Evolutionary conservation across 2,888 invertebrate species (phyloP), one percentile per base, ranked within the genome.

Genomic region (Macrosoma leucophasiata): DNA sequence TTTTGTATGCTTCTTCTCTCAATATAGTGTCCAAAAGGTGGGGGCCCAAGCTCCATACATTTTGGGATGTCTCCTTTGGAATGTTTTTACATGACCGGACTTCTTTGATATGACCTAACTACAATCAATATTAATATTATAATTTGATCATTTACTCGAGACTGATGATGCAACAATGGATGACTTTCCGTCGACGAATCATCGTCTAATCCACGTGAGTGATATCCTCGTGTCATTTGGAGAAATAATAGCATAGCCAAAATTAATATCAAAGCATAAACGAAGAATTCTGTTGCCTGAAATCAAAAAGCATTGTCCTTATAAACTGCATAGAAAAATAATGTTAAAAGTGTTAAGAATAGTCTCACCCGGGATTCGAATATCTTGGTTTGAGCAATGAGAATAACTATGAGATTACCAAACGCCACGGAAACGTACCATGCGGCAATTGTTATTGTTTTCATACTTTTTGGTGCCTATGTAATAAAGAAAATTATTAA

Each of bases 401-500:
- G 76, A 36, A 93, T 90, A 1, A 94, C 93, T 35, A 94, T 87
- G 13, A 93, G 73, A 63, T 95, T 94, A 2, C 95, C 95, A 38
- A 92, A 84, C 1, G 94, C 92, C 2, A 91, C 91, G 0, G 93
- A 92, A 43, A 94, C 73, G 51, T 94, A 89, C 94, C 94, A 95
- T n/a, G 90, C 88, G 0, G 94, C 93, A 55, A 93, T 91, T 0
- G 94, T 87, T 3, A 95, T 90, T 0, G 93, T 92, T 73, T 93
- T 94, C 92, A 95, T 92, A 42, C 89, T 89, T 50, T 87, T 88
- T 1, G 94, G 93, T 2, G 94, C 93, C 91, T 91, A 56, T 9
- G 24, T 15, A n/a, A n/a, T n/a, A n/a, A n/a, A n/a, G n/a, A n/a
- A n/a, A n/a, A n/a, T n/a, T n/a, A n/a, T n/a, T n/a, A n/a, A n/a